Base-by-base conservation (phyloP, 2,888 invertebrate species). In the Nomada flava region DNA sequence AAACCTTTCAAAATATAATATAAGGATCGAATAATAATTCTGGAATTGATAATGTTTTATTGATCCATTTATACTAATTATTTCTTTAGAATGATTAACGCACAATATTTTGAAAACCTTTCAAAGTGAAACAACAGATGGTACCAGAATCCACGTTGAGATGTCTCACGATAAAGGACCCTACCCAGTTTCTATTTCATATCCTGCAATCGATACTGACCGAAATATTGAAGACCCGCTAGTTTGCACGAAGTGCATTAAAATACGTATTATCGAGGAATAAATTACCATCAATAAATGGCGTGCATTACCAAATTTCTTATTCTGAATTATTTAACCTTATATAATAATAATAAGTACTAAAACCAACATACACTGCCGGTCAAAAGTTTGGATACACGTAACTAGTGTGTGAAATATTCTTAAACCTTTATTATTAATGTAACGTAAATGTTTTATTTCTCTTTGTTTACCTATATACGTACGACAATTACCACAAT, bases 191-290 rank as follows among this genome's bases (percentile, higher is more conserved):
- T 47, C 47, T 15, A 47, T 13, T 47, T 81, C 81, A 52, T 52
- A 52, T 73, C 52, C 73, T 20, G 73, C 68, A 80, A 81, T 81
- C 81, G 81, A 81, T 81, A 79, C 57, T 68, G 74, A 69, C 81
- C 73, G 57, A 80, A 74, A 81, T 79, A 79, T 79, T 11, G 71
- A 55, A 50, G 26, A 79, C 20, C 47, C 23, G 36, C n/a, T 62
- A 7, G 20, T 55, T 20, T 50, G 23, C 36, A 26, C 0, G 15
- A 67, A 53, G 71, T 18, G 20, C 50, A 42, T 44, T 59, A 57
- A 57, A 20, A 23, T 47, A 11, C n/a, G 9, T 36, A 55, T 62
- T 29, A 20, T 52, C 20, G n/a, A 3, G 18, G n/a, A 10, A 73
- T 26, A 47, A 64, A 52, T 57, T 44, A 13, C 15, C 36, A 23